Conservation (phyloP, 2,888 invertebrate genomes). For the Eupithecia subumbrata region DNA sequence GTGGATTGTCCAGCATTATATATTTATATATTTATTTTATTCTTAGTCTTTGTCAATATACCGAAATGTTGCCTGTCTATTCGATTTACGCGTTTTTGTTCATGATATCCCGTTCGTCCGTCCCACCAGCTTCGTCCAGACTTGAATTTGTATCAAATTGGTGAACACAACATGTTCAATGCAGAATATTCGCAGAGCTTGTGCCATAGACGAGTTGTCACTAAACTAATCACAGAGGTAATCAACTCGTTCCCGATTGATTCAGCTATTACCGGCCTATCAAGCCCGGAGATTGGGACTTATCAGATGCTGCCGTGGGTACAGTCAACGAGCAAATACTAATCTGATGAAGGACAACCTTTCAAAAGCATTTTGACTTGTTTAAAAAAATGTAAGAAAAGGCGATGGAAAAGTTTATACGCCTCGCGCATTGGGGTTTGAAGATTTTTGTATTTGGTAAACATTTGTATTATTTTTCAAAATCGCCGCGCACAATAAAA, state of each 20-base stretch:
- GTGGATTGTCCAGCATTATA: too few species aligned
- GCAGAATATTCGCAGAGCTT: background rate
- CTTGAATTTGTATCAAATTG: too few species aligned
- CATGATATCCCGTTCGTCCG: too few species aligned
- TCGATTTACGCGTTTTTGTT: too few species aligned
- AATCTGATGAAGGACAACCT: background rate
- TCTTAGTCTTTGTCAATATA: background rate
- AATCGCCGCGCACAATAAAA: too few species aligned
- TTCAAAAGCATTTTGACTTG: background rate
- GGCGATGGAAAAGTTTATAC: too few species aligned
- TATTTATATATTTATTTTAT: too few species aligned
- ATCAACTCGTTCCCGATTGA: conserved; percentile 32
- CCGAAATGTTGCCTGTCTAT: too few species aligned
- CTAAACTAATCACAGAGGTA: conserved; percentile 27
- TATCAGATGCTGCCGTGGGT: background rate
- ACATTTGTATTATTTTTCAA: too few species aligned
- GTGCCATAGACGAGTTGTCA: background rate
- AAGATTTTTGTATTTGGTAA: too few species aligned
- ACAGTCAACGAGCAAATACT: background rate
- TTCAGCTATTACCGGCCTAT: conserved; percentile 31
- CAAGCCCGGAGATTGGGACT: conserved; percentile 12
- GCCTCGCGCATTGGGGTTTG: too few species aligned
- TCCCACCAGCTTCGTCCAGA: too few species aligned
- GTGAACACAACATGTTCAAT: background rate
- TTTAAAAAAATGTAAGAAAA: background rate